Evolutionary conservation across 2,113 vertebrate species (phyloP).

Genomic region (Rousettus leschenaultii): DNA sequence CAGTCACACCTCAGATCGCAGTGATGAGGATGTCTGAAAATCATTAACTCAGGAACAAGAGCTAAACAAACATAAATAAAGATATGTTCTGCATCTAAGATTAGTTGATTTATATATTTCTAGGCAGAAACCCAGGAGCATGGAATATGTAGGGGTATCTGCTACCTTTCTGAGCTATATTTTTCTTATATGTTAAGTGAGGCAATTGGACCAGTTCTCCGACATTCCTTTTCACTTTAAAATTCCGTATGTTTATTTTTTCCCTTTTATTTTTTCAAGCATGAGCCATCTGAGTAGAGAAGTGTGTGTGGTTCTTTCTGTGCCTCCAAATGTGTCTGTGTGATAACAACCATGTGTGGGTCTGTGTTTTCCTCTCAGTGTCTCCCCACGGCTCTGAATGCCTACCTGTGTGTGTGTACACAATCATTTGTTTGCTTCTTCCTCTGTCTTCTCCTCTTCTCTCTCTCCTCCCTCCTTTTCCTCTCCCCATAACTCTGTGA

Average conservation of each 20-base stretch:
- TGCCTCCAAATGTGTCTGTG: not conserved
- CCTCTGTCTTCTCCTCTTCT: not conserved
- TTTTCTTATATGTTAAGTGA: not conserved
- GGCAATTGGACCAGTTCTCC: not conserved
- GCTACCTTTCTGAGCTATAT: not conserved
- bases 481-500: slow-evolving; percentile 41
- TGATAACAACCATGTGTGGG: not conserved
- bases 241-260: not conserved
- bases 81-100: no score
- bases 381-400: fast-evolving
- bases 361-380: not conserved
- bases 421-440: not conserved
- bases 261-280: not conserved
- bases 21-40: not conserved
- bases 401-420: not conserved
- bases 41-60: not conserved
- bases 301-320: not conserved
- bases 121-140: not conserved
- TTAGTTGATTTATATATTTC: not conserved
- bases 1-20: not conserved
- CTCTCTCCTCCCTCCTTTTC: not conserved
- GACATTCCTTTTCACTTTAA: not conserved
- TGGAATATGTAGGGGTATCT: not conserved
- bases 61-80: not conserved
- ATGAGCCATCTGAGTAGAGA: not conserved